phyloP scores from a whole-genome alignment of 2,888 invertebrate genomes.

The Megastigmus dorsalis region DNA sequence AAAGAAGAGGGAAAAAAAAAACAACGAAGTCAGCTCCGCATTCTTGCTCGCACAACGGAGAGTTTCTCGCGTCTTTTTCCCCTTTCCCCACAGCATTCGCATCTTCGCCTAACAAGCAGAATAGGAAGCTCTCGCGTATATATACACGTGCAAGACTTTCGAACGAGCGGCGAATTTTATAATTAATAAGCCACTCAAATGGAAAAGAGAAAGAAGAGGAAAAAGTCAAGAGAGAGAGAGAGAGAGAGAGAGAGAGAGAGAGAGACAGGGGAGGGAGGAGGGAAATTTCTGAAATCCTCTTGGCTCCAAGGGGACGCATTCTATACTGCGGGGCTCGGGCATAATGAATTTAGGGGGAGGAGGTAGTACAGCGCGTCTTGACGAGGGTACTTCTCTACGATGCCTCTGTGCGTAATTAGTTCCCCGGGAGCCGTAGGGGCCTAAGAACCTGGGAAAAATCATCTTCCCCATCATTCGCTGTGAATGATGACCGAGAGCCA shows the following conservation, averaged over 20 bases:
- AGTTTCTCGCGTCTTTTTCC: no score
- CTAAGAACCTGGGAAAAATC: neutral
- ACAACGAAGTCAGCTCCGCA: no score
- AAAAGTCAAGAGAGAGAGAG: neutral
- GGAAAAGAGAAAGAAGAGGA: conserved; percentile 1
- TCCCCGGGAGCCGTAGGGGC: conserved; percentile 1
- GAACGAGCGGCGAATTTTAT: conserved; percentile 14
- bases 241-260: neutral
- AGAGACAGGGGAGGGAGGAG: neutral
- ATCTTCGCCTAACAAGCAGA: neutral
- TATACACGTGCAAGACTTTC: neutral
- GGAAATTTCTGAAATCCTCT: conserved; percentile 27
- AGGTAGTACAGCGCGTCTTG: neutral
- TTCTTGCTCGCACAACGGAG: no score
- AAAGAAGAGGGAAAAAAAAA: no score
- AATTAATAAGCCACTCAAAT: conserved; percentile 49
- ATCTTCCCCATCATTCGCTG: neutral
- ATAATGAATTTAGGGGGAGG: conserved; percentile 48
- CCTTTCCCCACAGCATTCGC: neutral
- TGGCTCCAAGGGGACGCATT: neutral
- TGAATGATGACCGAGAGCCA: neutral
- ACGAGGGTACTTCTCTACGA: conserved; percentile 17
- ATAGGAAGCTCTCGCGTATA: no score
- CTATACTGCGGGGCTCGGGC: neutral
- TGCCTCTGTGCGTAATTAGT: conserved; percentile 17